Evolutionary conservation across 1,140 invertebrate genomes (phyloP).

Genomic region (Littorina saxatilis): DNA sequence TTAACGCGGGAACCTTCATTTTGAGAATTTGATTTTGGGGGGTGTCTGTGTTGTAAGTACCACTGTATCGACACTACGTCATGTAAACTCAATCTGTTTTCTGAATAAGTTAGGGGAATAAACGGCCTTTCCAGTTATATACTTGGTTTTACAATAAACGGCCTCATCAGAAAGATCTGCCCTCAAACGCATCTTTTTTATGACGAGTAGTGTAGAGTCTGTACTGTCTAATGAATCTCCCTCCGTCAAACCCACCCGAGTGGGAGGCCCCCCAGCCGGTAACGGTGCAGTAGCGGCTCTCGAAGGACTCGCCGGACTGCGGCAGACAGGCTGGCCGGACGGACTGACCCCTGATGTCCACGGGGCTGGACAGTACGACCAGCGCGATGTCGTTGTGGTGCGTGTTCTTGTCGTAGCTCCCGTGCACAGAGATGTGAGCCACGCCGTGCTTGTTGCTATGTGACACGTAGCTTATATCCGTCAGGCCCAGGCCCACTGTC

Average conservation of each 20-base stretch:
- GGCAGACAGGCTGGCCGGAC: constrained; percentile 57
- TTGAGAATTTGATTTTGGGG: no score
- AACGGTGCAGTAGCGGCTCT: constrained; percentile 51
- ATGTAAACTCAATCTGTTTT: no score
- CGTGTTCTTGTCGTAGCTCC: constrained; percentile 38
- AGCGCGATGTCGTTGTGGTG: constrained; percentile 62
- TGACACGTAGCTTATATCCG: neutral
- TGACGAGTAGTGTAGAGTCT: no score
- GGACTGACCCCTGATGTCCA: constrained; percentile 43
- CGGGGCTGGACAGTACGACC: constrained; percentile 52
- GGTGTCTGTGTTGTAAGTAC: no score
- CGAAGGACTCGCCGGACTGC: constrained; percentile 39
- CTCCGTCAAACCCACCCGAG: constrained; percentile 37
- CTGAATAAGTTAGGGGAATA: no score
- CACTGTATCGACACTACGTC: no score
- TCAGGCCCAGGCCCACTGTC: neutral
- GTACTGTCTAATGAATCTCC: no score
- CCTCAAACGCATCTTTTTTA: no score
- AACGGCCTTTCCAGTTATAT: no score
- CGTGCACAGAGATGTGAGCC: neutral
- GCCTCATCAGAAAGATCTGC: no score
- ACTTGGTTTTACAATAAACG: no score
- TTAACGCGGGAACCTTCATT: no score
- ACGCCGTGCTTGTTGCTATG: neutral
- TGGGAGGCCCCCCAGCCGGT: constrained; percentile 59